phyloP scores from a whole-genome alignment of 2,797 vertebrate species.

The Takifugu ocellatus region DNA sequence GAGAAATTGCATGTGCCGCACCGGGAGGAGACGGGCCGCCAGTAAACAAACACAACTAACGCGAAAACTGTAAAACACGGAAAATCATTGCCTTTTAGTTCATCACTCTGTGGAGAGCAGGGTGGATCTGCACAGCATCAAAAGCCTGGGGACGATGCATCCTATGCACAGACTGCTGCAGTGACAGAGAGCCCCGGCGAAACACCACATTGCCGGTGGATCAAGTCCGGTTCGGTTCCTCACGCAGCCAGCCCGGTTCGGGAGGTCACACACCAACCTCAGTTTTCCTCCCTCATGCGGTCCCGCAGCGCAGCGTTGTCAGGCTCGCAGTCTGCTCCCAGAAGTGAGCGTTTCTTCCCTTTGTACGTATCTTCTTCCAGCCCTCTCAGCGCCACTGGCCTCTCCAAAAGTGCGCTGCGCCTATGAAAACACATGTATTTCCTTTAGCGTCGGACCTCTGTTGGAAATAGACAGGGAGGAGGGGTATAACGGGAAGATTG shows the following conservation, averaged over 20 bases:
- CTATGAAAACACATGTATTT: conserved; percentile 74
- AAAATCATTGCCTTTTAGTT: conserved; percentile 90
- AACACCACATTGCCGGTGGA: conserved; percentile 75
- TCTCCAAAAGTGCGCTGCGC: conserved; percentile 78
- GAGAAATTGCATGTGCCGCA: conserved; percentile 90
- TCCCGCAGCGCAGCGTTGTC: conserved; percentile 73
- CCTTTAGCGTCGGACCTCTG: conserved; percentile 67
- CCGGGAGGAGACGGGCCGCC: conserved; percentile 82
- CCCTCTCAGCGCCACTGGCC: conserved; percentile 60
- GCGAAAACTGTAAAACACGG: conserved; percentile 82
- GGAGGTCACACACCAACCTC: conserved; percentile 76
- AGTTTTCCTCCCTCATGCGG: conserved; percentile 62
- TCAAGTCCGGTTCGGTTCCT: conserved; percentile 69
- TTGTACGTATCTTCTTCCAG: conserved; percentile 39
- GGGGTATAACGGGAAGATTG: conserved; percentile 86
- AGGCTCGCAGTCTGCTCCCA: conserved; percentile 40
- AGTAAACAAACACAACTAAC: conserved; percentile 87
- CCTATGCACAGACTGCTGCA: conserved; percentile 87
- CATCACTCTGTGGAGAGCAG: conserved; percentile 86
- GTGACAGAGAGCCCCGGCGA: conserved; percentile 77
- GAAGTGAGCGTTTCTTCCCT: conserved; percentile 50
- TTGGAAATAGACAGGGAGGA: conserved; percentile 76
- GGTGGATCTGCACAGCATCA: conserved; percentile 95
- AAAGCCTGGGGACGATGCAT: conserved; percentile 91
- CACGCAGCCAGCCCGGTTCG: conserved; percentile 9